Base-by-base conservation (phyloP, 2,113 vertebrate genomes). In the Lichenostomus cassidix region DNA sequence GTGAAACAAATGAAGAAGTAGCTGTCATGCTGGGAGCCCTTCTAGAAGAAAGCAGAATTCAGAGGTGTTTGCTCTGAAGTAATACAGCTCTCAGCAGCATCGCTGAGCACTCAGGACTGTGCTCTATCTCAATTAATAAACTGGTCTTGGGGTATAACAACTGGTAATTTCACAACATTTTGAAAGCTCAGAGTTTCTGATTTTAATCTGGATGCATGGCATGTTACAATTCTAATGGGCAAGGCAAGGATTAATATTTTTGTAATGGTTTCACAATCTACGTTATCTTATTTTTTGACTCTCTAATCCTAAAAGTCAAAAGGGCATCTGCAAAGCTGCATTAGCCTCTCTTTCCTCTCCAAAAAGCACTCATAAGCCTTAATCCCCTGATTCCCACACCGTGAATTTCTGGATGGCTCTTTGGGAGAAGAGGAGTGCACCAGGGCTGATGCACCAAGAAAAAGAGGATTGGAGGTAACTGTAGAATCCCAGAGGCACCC, bases 301-400 rank as follows among this genome's bases (percentile, higher is more conserved):
- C 3, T 44, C 17, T 67, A 87, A 79, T 62, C 53, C n/a, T 65
- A 27, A 68, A 84, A 60, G 15, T 27, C 21, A 37, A 16, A 58
- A 50, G 23, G 33, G 4, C 46, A 53, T 33, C 24, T 28, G n/a
- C 23, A 52, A 67, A 82, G 39, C n/a, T 78, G 25, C 31, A 42
- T 63, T 29, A 58, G 39, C 4, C 10, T 24, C n/a, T 4, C 1
- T 15, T 42, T 77, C 31, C 11, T 44, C 63, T 79, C 65, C 28
- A 35, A 28, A 15, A 41, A 64, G 15, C 29, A 1, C 27, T 39
- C 16, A 35, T 8, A 31, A 67, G 19, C 13, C 44, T 27, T 37
- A 35, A 42, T 82, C 12, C 12, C 42, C 16, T 1, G 0, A 5
- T 5, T 23, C 16, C 37, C 2, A 2, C 31, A 20, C 37, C 5